These are phyloP conservation scores for Halocynthia roretzi DNA, from an alignment of 23 tunicate species.

Conservation along the genomic window DNA sequence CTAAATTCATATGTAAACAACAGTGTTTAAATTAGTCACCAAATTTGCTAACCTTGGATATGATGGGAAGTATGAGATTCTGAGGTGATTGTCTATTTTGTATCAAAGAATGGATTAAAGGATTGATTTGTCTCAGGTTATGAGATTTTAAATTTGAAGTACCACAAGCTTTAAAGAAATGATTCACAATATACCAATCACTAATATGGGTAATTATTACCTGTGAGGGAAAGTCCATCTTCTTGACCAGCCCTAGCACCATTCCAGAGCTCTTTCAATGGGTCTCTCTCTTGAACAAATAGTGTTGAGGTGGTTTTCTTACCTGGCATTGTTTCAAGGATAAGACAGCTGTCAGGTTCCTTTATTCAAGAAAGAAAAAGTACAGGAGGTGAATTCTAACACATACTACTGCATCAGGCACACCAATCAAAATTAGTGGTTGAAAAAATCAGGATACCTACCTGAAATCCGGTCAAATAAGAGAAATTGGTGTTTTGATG, in stretches of 20 bases:
- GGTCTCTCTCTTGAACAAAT: conserved; percentile 62
- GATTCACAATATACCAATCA: too few relatives aligned
- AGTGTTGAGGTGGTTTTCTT: conserved; percentile 31
- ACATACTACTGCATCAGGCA: neutral
- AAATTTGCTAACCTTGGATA: too few relatives aligned
- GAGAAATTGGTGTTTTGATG: conserved; percentile 83
- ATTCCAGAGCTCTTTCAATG: conserved; percentile 71
- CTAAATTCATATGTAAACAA: neutral
- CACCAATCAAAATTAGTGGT: neutral
- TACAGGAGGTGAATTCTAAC: neutral
- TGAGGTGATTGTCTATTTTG: too few relatives aligned
- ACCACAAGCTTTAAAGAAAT: too few relatives aligned
- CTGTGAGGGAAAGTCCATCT: conserved; percentile 59
- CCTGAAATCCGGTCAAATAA: conserved; percentile 89
- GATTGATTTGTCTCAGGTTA: too few relatives aligned
- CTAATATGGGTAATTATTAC: neutral
- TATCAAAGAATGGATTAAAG: too few relatives aligned
- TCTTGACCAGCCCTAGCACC: conserved; percentile 82
- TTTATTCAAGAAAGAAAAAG: conserved; percentile 3
- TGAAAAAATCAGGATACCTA: conserved; percentile 1
- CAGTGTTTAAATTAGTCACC: too few relatives aligned
- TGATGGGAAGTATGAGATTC: too few relatives aligned
- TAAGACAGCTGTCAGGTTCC: conserved; percentile 86
- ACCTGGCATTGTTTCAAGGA: conserved; percentile 32
- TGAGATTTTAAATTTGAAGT: too few relatives aligned